Evolutionary conservation across 2,888 invertebrate species (phyloP).

Genomic region (Macaria liturata): DNA sequence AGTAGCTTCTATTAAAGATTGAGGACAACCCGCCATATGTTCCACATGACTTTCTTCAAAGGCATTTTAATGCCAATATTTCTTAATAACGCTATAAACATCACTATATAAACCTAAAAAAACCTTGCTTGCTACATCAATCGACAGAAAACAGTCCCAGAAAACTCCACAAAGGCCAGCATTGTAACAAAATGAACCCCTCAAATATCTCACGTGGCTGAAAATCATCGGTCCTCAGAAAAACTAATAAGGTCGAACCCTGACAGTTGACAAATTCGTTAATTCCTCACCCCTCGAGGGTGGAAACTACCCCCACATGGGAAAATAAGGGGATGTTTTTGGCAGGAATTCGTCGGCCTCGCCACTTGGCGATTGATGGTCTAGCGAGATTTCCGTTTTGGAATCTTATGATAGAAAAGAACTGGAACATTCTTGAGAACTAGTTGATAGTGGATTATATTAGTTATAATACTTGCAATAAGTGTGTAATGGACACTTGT

Average conservation of each 20-base stretch:
- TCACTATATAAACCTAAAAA: too few relatives aligned
- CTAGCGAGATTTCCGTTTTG: slow-evolving; percentile 34
- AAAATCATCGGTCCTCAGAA: slow-evolving; percentile 62
- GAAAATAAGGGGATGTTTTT: slow-evolving; percentile 51
- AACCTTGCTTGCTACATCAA: too few relatives aligned
- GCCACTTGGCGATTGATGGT: slow-evolving; percentile 34
- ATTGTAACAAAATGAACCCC: slow-evolving; percentile 39
- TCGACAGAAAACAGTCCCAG: too few relatives aligned
- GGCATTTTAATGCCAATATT: too few relatives aligned
- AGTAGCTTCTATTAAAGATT: too few relatives aligned
- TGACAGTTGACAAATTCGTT: slow-evolving; percentile 82
- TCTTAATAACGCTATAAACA: too few relatives aligned
- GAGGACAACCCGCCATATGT: too few relatives aligned
- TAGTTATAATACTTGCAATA: too few relatives aligned
- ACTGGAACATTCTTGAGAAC: slow-evolving; percentile 4
- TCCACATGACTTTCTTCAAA: too few relatives aligned
- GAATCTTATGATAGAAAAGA: slow-evolving; percentile 17
- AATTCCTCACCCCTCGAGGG: slow-evolving; percentile 55
- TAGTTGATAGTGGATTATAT: too few relatives aligned
- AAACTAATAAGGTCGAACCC: slow-evolving; percentile 71
- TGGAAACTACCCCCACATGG: slow-evolving; percentile 42
- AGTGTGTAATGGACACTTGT: too few relatives aligned
- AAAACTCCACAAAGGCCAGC: too few relatives aligned
- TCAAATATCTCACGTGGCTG: slow-evolving; percentile 50
- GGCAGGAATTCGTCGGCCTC: slow-evolving; percentile 40